These are phyloP conservation scores for Piliocolobus tephrosceles DNA, from an alignment of 2,113 vertebrate species.

Conservation along the genomic window DNA sequence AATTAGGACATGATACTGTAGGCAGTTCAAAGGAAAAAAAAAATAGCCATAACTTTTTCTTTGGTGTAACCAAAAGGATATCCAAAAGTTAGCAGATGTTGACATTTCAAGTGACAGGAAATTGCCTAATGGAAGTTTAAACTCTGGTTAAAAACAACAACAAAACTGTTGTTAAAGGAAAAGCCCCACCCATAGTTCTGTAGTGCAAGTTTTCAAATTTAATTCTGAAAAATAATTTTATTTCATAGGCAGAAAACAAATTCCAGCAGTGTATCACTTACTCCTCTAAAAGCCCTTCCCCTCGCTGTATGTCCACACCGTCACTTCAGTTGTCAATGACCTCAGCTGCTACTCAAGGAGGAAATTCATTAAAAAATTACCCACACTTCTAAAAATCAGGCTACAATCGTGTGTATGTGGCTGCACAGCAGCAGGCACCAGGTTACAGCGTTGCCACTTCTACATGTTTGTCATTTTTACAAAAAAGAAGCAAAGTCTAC, in stretches of 20 bases:
- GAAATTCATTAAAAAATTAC: slow-evolving; percentile 23
- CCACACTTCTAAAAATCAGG: slow-evolving; percentile 54
- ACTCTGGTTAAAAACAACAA: slow-evolving; percentile 54
- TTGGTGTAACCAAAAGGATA: slow-evolving; percentile 90
- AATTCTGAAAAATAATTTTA: slow-evolving; percentile 75
- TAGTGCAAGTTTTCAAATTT: slow-evolving; percentile 86
- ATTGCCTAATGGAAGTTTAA: slow-evolving; percentile 74
- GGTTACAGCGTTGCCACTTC: slow-evolving; percentile 64
- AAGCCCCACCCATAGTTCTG: slow-evolving; percentile 81
- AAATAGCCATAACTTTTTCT: slow-evolving; percentile 89
- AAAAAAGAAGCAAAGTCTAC: slow-evolving; percentile 55
- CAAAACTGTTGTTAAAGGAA: slow-evolving; percentile 78
- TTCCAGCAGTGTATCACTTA: slow-evolving; percentile 60
- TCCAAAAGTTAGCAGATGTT: slow-evolving; percentile 84
- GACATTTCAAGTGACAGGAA: slow-evolving; percentile 83
- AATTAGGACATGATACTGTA: slow-evolving; percentile 82
- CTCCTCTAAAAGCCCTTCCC: neutral
- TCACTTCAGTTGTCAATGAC: slow-evolving; percentile 39
- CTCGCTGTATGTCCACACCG: neutral
- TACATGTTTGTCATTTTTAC: slow-evolving; percentile 31
- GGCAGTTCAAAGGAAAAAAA: slow-evolving; percentile 83
- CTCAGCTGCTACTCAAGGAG: slow-evolving; percentile 48
- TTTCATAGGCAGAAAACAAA: slow-evolving; percentile 68
- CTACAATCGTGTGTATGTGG: neutral
- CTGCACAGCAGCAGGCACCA: slow-evolving; percentile 80